Conservation (phyloP, 30 jellyfish, hydroid and myxozoan genomes). For the Cassiopea andromeda region DNA sequence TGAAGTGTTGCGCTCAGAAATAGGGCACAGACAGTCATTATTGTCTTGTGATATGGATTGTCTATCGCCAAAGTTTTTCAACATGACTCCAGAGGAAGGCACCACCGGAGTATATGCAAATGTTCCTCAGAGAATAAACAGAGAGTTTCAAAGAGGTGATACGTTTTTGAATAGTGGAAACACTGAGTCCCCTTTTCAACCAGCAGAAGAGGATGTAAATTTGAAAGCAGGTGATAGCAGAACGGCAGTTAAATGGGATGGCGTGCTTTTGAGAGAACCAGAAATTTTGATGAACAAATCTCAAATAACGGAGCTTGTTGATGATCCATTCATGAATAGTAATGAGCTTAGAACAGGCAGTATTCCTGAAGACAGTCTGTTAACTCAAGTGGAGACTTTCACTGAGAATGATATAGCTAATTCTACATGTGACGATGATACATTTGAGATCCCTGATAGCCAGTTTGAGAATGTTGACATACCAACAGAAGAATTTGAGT, state of each 20-base stretch:
- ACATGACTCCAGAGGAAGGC: slow-evolving; percentile 20
- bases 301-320: slow-evolving; percentile 25
- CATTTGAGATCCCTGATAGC: slow-evolving; percentile 36
- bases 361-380: slow-evolving; percentile 23
- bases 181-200: slow-evolving; percentile 24
- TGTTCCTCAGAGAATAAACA: slow-evolving; percentile 9
- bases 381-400: slow-evolving; percentile 43
- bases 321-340: slow-evolving; percentile 48
- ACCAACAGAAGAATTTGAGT: slow-evolving; percentile 27
- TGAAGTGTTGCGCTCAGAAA: not conserved
- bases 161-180: slow-evolving; percentile 17
- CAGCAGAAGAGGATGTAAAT: slow-evolving; percentile 15
- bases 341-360: slow-evolving; percentile 26
- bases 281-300: slow-evolving; percentile 17
- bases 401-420: slow-evolving; percentile 31
- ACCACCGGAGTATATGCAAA: not conserved
- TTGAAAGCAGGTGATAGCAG: slow-evolving; percentile 4
- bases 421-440: slow-evolving; percentile 17
- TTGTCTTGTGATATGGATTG: slow-evolving; percentile 26
- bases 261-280: slow-evolving; percentile 9
- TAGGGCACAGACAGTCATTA: slow-evolving; percentile 23
- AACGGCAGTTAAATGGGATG: slow-evolving; percentile 24
- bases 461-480: slow-evolving; percentile 38
- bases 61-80: slow-evolving; percentile 42
- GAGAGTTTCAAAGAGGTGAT: slow-evolving; percentile 12